Evolutionary conservation across 2,113 vertebrate species (phyloP).

Genomic region (Equus przewalskii): DNA sequence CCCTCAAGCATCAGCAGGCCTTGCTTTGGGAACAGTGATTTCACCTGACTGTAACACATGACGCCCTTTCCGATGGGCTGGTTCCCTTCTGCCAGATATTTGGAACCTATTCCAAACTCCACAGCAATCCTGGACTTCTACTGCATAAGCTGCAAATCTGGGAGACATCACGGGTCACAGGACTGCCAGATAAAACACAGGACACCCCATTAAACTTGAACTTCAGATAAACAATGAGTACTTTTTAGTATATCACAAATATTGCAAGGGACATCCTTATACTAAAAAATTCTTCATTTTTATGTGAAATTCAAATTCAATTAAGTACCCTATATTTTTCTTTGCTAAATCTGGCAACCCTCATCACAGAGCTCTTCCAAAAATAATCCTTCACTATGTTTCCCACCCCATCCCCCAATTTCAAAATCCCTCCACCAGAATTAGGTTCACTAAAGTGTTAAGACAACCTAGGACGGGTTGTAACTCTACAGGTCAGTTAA

Average conservation of each 20-base stretch:
- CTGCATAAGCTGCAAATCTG: neutral
- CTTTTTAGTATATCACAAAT: neutral
- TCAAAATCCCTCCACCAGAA: neutral
- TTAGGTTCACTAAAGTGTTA: slow-evolving; percentile 13
- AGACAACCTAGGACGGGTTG: neutral
- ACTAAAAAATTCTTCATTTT: slow-evolving; percentile 16
- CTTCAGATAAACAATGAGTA: neutral
- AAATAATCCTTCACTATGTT: slow-evolving; percentile 38
- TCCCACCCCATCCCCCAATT: neutral
- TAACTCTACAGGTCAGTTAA: neutral
- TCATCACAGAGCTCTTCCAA: neutral
- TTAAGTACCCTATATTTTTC: neutral
- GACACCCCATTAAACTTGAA: neutral
- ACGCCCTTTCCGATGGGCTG: neutral
- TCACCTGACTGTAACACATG: slow-evolving; percentile 2
- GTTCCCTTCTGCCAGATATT: slow-evolving; percentile 54
- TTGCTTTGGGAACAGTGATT: neutral
- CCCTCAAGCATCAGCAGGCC: neutral
- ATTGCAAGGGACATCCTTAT: neutral
- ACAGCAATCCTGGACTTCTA: neutral
- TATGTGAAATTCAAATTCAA: slow-evolving; percentile 38
- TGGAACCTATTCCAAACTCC: slow-evolving; percentile 20
- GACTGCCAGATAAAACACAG: slow-evolving; percentile 8
- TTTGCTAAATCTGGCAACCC: slow-evolving; percentile 60
- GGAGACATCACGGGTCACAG: neutral